Percentiles rank a stretch among this genome's conserved stretches.
These are phyloP conservation scores for Crocidura indochinensis DNA, from an alignment of 2,797 vertebrate species.

Conservation along the genomic window DNA sequence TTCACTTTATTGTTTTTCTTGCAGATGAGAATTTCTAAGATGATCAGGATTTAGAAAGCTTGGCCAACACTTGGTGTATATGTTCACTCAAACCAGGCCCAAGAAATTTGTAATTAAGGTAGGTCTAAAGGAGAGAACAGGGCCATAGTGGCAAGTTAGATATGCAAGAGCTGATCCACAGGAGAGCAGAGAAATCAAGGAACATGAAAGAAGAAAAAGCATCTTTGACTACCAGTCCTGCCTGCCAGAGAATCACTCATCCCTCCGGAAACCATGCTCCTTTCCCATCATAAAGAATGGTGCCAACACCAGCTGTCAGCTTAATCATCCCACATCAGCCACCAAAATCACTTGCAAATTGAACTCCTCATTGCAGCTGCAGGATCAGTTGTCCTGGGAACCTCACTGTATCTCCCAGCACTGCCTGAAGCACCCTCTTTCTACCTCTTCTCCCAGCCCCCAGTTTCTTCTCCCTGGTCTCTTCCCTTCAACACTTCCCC, in stretches of 20 bases:
- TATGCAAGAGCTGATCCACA: not conserved
- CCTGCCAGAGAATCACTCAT: conserved; percentile 46
- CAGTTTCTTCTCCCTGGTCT: not conserved
- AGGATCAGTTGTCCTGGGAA: conserved; percentile 57
- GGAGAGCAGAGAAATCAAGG: conserved; percentile 25
- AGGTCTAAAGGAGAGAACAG: conserved; percentile 37
- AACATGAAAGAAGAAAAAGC: not conserved
- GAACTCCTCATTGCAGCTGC: conserved; percentile 69
- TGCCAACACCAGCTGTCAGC: conserved; percentile 72
- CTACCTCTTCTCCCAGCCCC: conserved; percentile 22
- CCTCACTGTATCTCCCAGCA: not conserved
- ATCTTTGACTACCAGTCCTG: conserved; percentile 2
- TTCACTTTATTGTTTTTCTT: conserved; percentile 56
- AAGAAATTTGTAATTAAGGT: conserved; percentile 74
- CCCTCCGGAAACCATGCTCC: conserved; percentile 50
- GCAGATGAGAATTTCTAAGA: conserved; percentile 64
- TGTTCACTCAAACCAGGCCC: conserved; percentile 10
- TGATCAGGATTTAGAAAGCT: conserved; percentile 7
- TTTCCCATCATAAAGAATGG: conserved; percentile 12
- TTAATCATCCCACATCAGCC: conserved; percentile 66
- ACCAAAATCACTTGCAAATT: conserved; percentile 67
- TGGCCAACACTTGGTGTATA: conserved; percentile 34
- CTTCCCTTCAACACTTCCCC: not conserved
- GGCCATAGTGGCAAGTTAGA: conserved; percentile 29
- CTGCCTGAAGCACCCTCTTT: conserved; percentile 9